These are phyloP conservation scores for Drosophila grimshawi DNA, from an alignment of 1,140 invertebrate species.

Conservation along the genomic window DNA sequence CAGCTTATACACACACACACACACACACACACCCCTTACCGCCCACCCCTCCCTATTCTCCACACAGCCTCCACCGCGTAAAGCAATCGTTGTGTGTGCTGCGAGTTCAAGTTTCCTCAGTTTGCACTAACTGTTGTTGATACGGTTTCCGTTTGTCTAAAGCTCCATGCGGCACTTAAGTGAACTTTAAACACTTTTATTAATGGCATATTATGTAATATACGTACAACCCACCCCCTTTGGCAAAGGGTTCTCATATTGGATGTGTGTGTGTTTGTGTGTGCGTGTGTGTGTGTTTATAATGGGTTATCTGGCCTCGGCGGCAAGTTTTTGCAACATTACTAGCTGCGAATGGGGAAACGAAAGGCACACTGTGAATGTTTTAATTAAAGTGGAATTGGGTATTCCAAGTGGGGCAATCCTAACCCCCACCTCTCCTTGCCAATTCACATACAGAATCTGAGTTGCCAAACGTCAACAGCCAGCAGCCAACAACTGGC, in stretches of 20 bases:
- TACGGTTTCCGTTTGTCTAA: constrained; percentile 82
- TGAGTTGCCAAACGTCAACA: constrained; percentile 56
- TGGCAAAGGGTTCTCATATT: constrained; percentile 4
- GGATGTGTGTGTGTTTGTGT: background rate
- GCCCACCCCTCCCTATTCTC: background rate
- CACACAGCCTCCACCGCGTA: no score
- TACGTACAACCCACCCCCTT: constrained; percentile 46
- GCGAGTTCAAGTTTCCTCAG: constrained; percentile 64
- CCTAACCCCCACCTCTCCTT: background rate
- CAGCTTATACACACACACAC: background rate
- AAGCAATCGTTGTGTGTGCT: constrained; percentile 7
- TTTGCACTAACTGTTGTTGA: constrained; percentile 79
- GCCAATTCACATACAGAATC: constrained; percentile 37
- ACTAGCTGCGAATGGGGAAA: constrained; percentile 72
- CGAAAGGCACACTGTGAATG: constrained; percentile 57
- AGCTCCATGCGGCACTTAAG: constrained; percentile 83
- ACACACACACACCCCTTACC: constrained; percentile 30
- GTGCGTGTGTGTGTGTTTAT: constrained; percentile 14
- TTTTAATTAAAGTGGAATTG: constrained; percentile 84
- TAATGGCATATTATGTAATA: constrained; percentile 84
- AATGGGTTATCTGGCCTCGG: constrained; percentile 40
- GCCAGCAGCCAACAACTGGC: constrained; percentile 42
- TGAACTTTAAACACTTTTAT: constrained; percentile 85
- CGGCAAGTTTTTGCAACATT: constrained; percentile 75
- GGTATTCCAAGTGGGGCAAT: constrained; percentile 77